A percentile compares a stretch with the other conserved stretches of the same genome.
Evolutionary conservation across 1,140 invertebrate genomes (phyloP).

Genomic region (Onthophagus taurus): DNA sequence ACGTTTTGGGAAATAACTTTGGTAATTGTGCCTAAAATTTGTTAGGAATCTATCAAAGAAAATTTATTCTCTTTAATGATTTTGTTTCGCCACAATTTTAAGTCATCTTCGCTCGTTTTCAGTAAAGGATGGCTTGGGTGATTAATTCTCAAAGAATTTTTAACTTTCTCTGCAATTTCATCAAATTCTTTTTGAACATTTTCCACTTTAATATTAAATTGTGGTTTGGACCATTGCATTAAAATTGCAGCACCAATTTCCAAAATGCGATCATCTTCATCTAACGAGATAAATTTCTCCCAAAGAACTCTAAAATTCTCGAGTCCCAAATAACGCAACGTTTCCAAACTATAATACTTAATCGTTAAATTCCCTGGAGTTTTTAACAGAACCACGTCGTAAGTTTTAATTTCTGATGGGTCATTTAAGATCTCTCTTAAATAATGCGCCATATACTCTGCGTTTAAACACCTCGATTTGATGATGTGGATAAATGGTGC

Average conservation of each 20-base stretch:
- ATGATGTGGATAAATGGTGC: slow-evolving; percentile 19
- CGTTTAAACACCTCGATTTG: slow-evolving; percentile 16
- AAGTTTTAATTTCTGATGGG: slow-evolving; percentile 20
- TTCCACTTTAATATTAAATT: slow-evolving; percentile 29
- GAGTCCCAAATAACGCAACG: slow-evolving; percentile 34
- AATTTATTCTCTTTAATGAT: slow-evolving; percentile 44
- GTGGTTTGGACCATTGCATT: slow-evolving; percentile 44
- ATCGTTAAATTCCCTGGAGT: slow-evolving; percentile 30
- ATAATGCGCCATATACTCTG: slow-evolving; percentile 20
- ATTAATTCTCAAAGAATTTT: slow-evolving; percentile 64
- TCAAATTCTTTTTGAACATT: slow-evolving; percentile 31
- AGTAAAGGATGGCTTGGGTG: slow-evolving; percentile 44
- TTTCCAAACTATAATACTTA: slow-evolving; percentile 42
- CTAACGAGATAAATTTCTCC: slow-evolving; percentile 28
- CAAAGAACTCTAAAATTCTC: slow-evolving; percentile 29
- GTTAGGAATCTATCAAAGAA: slow-evolving; percentile 30
- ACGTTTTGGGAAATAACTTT: slow-evolving; percentile 44
- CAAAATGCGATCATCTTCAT: slow-evolving; percentile 27
- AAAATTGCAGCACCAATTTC: slow-evolving; percentile 38
- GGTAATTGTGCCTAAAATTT: slow-evolving; percentile 40
- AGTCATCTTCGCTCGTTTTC: slow-evolving; percentile 25
- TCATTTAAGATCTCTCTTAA: slow-evolving; percentile 24
- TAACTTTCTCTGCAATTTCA: slow-evolving; percentile 31
- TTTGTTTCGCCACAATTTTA: slow-evolving; percentile 36
- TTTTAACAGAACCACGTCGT: slow-evolving; percentile 24